Evolutionary conservation across 1,140 invertebrate species (phyloP), one percentile per base, ranked within the genome.

Genomic region (Drosophila carrolli): DNA sequence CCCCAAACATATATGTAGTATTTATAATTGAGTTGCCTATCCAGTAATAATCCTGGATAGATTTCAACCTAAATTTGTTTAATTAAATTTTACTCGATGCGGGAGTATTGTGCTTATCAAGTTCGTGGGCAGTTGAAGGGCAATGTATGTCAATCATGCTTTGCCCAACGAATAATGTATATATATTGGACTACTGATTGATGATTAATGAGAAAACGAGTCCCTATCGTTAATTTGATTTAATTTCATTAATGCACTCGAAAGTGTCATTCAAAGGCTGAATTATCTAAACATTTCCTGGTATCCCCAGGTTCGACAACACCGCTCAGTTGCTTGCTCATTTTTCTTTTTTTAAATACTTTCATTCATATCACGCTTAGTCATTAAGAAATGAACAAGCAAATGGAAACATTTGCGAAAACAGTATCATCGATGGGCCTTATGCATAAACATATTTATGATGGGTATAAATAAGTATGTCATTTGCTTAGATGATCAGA

Each of bases 331-430:
- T 32, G 48, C 35, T 41, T 10, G 59, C 27, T 62, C 53, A 57
- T 35, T 23, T 60, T 46, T 61, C 32, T 61, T 65, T 65, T 60
- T 65, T 47, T 47, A 61, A 65, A 65, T 47, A 19, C 32, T 19
- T 61, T 11, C 47, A 65, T 61, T 65, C 62, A 37, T 14, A 61
- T 47, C 14, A 10, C 57, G 62, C 35, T 65, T 61, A 65, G 41
- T 65, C 62, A 65, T 46, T 65, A 32, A 38, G 11, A 38, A 38
- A 38, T 11, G 55, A 29, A 8, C 59, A n/a, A 41, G 14, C 29
- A 27, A 23, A 35, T 43, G 27, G 55, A 35, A 60, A 23, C 16
- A 59, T 62, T 60, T 58, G 58, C 58, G 8, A 60, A 27, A n/a
- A 60, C 4, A 11, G 35, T 35, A 56, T 58, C 23, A 32, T 43